Evolutionary conservation across 1,140 invertebrate genomes (phyloP), one percentile per base, ranked within the genome.

Genomic region (Colletes gigas): DNA sequence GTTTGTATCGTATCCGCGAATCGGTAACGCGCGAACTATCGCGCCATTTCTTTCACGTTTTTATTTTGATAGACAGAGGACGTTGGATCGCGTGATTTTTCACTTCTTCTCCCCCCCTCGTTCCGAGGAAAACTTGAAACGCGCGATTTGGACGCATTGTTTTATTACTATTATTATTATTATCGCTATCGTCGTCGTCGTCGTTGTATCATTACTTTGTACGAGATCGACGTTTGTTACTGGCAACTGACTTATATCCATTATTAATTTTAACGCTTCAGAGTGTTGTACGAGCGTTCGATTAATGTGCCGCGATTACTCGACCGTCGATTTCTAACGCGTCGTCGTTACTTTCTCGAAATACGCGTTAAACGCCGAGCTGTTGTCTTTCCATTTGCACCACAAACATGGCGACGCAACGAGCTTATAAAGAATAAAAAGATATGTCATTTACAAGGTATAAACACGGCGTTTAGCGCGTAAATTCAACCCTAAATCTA

Each of bases 241-340:
- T 59, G 5, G 9, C 63, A 60, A 65, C 9, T 65, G 44, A 80
- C 66, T 73, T 50, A 57, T 59, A 82, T 84, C 80, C 54, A 65
- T 81, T 83, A 79, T 81, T 83, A 78, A 77, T 84, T 78, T 75
- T 76, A 85, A 80, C 71, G 78, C 81, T 84, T 78, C 62, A 84
- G 39, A 81, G 41, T n/a, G 21, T 50, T n/a, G 21, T 44, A 54
- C 12, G 59, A 54, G 76, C 47, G 15, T 21, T 57, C 19, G 30
- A 54, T 15, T 30, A 55, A 76, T n/a, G 73, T 30, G 19, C 8
- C 73, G 19, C 50, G n/a, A 21, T 19, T n/a, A 44, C 65, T 57
- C 14, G 63, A 57, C 30, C 9, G 14, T 57, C 1, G 52, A 21
- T 70, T 70, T 59, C 50, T 47, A 62, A 73, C 60, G 19, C 21